Conservation (phyloP, 2,888 invertebrate species). For the Amiota mariae region DNA sequence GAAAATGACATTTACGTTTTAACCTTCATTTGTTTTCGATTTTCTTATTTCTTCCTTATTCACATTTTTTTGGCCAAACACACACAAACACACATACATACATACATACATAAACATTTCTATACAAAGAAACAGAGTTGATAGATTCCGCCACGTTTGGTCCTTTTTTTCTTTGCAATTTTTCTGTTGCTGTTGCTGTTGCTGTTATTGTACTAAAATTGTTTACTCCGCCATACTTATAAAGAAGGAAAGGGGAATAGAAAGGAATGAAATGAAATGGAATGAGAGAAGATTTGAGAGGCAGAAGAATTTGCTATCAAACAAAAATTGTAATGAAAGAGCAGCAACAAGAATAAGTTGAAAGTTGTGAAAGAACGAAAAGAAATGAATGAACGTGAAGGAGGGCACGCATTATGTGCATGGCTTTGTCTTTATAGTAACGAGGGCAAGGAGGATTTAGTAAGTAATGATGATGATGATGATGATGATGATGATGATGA, state of each 20-base stretch:
- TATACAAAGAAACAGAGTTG: constrained; percentile 21
- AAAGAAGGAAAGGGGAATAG: not conserved
- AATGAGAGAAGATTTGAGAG: no score
- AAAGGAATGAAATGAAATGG: no score
- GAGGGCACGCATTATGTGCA: constrained; percentile 2
- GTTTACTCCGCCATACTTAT: not conserved
- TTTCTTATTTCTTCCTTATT: constrained; percentile 12
- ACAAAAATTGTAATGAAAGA: not conserved
- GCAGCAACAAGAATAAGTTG: no score
- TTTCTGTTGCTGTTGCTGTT: not conserved
- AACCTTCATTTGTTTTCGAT: constrained; percentile 29
- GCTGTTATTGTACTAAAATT: not conserved
- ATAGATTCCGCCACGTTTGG: constrained; percentile 3
- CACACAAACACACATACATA: no score
- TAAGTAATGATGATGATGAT: no score
- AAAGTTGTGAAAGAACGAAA: no score
- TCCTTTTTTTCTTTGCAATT: not conserved
- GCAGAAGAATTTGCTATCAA: not conserved
- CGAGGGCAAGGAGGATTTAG: no score
- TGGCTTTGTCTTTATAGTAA: not conserved
- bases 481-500: no score
- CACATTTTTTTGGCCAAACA: no score
- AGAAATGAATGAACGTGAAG: not conserved
- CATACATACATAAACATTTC: no score
- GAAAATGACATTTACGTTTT: constrained; percentile 30